phyloP scores from a whole-genome alignment of 1,140 invertebrate species.

The Aphelenchoides besseyi region DNA sequence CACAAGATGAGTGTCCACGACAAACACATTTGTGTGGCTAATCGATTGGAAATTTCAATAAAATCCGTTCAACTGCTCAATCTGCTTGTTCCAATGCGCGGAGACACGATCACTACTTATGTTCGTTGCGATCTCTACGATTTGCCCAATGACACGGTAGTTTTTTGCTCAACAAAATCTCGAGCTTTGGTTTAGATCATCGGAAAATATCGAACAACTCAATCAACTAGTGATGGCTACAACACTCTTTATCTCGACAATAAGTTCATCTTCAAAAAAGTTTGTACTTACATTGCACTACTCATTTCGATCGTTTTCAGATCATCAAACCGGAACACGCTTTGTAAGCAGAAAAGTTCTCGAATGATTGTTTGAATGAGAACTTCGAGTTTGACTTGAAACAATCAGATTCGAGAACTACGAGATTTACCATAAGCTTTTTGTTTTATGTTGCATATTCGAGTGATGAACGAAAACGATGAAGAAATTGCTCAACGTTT shows the following conservation, averaged over 20 bases:
- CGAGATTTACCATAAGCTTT: too few relatives aligned
- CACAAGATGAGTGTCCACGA: slow-evolving; percentile 31
- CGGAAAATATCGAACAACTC: slow-evolving; percentile 23
- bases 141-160: slow-evolving; percentile 29
- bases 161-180: too few relatives aligned
- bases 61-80: slow-evolving; percentile 22
- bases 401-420: too few relatives aligned
- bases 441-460: slow-evolving; percentile 38
- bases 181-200: background rate
- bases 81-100: slow-evolving; percentile 4
- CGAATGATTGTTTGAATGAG: too few relatives aligned
- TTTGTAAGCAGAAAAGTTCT: too few relatives aligned
- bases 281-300: slow-evolving; percentile 19
- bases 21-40: slow-evolving; percentile 22
- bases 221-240: slow-evolving; percentile 25
- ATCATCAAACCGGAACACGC: slow-evolving; percentile 43
- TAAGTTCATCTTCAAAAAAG: slow-evolving; percentile 34
- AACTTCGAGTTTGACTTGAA: too few relatives aligned
- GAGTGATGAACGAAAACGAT: slow-evolving; percentile 24
- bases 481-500: slow-evolving; percentile 36
- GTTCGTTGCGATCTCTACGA: slow-evolving; percentile 35
- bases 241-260: slow-evolving; percentile 28
- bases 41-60: slow-evolving; percentile 28
- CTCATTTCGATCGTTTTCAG: slow-evolving; percentile 1
- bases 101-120: background rate